Conservation (phyloP, 2,888 invertebrate genomes). For the Xylota segnis region DNA sequence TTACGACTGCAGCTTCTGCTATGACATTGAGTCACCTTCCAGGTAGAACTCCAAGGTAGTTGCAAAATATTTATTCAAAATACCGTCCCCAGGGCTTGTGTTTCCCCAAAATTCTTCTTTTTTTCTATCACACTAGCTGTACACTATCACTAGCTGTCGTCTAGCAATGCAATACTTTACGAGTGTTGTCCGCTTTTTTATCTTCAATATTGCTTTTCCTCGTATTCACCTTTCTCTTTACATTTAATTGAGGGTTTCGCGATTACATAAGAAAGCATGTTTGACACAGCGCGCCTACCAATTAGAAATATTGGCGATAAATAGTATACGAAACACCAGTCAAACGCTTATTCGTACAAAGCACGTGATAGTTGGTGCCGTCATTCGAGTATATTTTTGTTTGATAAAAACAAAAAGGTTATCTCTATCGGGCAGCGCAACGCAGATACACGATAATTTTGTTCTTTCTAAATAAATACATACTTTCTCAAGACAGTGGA, state of each 20-base stretch:
- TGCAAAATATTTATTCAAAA: not conserved
- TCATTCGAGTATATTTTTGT: conserved; percentile 27
- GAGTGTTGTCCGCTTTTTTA: not conserved
- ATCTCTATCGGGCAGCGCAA: conserved; percentile 33
- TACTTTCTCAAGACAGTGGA: conserved; percentile 3
- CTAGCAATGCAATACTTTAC: conserved; percentile 8
- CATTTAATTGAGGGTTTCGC: conserved; percentile 28
- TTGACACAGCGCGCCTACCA: conserved; percentile 20
- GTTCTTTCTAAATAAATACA: conserved; percentile 14
- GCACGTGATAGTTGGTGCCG: conserved; percentile 43
- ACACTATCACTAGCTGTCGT: not conserved
- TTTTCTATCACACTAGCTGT: not conserved
- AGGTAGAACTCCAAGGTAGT: not conserved
- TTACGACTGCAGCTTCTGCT: not conserved
- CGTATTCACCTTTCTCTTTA: conserved; percentile 19
- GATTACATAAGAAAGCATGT: conserved; percentile 38
- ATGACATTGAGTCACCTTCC: conserved; percentile 2
- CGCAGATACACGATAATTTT: conserved; percentile 27
- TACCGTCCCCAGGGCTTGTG: conserved; percentile 22
- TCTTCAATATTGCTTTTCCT: conserved; percentile 5
- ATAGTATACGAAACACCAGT: conserved; percentile 20
- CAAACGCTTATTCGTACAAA: conserved; percentile 7
- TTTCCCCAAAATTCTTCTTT: not conserved
- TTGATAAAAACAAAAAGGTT: conserved; percentile 30
- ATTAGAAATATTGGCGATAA: conserved; percentile 31